These are phyloP conservation scores for Orchesella cincta DNA, from an alignment of 1,140 invertebrate species.

Conservation along the genomic window DNA sequence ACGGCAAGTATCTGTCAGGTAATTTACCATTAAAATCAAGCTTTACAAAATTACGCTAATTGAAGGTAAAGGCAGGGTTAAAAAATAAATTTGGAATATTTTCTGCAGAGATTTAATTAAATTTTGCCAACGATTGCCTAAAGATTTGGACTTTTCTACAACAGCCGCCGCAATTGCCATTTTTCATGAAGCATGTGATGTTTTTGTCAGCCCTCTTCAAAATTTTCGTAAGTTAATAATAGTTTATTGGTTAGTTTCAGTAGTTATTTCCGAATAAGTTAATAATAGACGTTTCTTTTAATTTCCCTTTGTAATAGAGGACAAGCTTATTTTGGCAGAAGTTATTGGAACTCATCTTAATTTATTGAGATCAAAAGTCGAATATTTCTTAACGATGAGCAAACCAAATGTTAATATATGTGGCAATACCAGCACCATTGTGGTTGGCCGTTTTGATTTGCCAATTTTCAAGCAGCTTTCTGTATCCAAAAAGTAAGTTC, in stretches of 20 bases:
- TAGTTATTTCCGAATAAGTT: slow-evolving; percentile 26
- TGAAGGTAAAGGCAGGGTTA: no score
- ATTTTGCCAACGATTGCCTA: slow-evolving; percentile 78
- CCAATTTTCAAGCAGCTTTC: slow-evolving; percentile 36
- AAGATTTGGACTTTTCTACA: slow-evolving; percentile 73
- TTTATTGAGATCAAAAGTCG: slow-evolving; percentile 77
- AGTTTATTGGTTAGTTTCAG: not conserved
- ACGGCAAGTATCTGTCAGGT: slow-evolving; percentile 1
- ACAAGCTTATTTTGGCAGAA: slow-evolving; percentile 68
- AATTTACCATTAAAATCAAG: not conserved
- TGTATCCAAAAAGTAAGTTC: slow-evolving; percentile 25
- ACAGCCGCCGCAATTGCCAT: slow-evolving; percentile 73
- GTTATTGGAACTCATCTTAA: slow-evolving; percentile 79
- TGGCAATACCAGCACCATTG: slow-evolving; percentile 58
- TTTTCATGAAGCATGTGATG: slow-evolving; percentile 86
- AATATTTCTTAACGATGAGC: slow-evolving; percentile 75
- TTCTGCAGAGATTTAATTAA: slow-evolving; percentile 83
- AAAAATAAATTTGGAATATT: slow-evolving; percentile 40
- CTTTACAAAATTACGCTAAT: not conserved
- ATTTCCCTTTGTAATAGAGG: slow-evolving; percentile 34
- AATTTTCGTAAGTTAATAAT: no score
- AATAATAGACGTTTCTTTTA: not conserved
- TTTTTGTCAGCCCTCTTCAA: slow-evolving; percentile 73
- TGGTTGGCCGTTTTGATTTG: slow-evolving; percentile 64
- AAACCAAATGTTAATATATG: slow-evolving; percentile 70